Base-by-base conservation (phyloP, 2,888 invertebrate genomes). In the Matsumyia berberina region DNA sequence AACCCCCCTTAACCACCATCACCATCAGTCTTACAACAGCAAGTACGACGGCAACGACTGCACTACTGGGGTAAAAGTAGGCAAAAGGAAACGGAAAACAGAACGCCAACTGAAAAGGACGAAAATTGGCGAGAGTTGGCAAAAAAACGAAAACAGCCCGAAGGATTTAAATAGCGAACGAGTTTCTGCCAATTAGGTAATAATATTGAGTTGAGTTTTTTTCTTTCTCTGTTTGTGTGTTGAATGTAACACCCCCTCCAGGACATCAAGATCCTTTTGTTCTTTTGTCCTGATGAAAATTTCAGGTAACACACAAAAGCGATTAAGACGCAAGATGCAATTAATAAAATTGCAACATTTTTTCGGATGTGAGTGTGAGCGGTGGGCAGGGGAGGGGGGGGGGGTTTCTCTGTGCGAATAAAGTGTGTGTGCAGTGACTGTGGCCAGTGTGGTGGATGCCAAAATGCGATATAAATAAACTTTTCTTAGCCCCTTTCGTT, bases 171-270 rank as follows among this genome's bases (percentile, higher is more conserved):
- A 85, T 85, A 85, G 80, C 85, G 64, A 85, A 85, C 80, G 74
- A 85, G 85, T 85, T 80, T 80, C 85, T 80, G 85, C 85, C 85
- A 85, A 85, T 85, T 85, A 85, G 85, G 85, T 85, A 85, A 85
- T 85, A 85, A 80, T 74, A 70, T 79, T 74, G 79, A 79, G 79
- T 74, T 67, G 69, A 44, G 53, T 53, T 39, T 51, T 42, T 37
- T 51, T 69, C 8, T 12, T 72, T 44, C 51, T 55, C 55, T 57
- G 17, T 70, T 6, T 35, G 4, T 37, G 35, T 17, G 19, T n/a
- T 37, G 55, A 55, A 33, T 53, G 66, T 35, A 78, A 83, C 62
- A 79, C 62, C 66, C 72, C 17, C 19, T 15, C 19, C n/a, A 17
- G 42, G 24, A 72, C 8, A 44, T 17, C 42, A 53, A 39, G 35